Conservation (phyloP, 2,888 invertebrate species). For the Cenopis cana region DNA sequence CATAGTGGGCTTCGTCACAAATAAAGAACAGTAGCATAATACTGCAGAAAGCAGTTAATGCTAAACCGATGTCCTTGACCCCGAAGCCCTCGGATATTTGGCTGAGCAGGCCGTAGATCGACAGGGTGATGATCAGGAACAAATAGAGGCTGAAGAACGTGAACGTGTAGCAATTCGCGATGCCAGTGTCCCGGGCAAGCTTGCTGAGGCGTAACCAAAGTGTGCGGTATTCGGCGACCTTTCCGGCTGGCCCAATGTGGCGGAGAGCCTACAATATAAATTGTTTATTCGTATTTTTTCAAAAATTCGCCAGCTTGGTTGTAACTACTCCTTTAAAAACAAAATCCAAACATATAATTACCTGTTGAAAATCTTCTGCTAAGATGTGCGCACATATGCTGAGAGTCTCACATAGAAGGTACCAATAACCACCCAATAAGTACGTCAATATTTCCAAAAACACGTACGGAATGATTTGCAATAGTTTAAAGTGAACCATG, state of each 20-base stretch:
- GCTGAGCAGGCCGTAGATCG: conserved; percentile 89
- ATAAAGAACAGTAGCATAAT: conserved; percentile 88
- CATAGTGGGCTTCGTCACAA: conserved; percentile 90
- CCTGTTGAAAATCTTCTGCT: conserved; percentile 89
- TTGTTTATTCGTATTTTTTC: background rate
- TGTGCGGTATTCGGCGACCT: conserved; percentile 89
- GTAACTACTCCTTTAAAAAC: no score
- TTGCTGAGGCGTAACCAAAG: conserved; percentile 90
- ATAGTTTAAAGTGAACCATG: conserved; percentile 87
- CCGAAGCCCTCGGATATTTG: conserved; percentile 90
- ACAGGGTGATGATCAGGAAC: conserved; percentile 90
- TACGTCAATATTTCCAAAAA: conserved; percentile 89
- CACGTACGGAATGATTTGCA: conserved; percentile 88
- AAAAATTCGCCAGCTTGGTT: no score
- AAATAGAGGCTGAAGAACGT: conserved; percentile 89
- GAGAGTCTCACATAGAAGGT: conserved; percentile 87
- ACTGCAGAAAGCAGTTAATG: conserved; percentile 88
- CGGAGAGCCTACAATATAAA: conserved; percentile 83
- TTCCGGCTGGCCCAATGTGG: conserved; percentile 88
- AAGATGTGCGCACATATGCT: conserved; percentile 87
- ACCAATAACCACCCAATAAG: conserved; percentile 90
- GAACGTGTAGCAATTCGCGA: conserved; percentile 88
- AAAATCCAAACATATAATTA: conserved; percentile 49
- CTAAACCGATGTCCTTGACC: conserved; percentile 89
- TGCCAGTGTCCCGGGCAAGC: conserved; percentile 87